Evolutionary conservation across 2,113 vertebrate genomes (phyloP), one percentile per base, ranked within the genome.

Genomic region (Haliaeetus leucogaster): DNA sequence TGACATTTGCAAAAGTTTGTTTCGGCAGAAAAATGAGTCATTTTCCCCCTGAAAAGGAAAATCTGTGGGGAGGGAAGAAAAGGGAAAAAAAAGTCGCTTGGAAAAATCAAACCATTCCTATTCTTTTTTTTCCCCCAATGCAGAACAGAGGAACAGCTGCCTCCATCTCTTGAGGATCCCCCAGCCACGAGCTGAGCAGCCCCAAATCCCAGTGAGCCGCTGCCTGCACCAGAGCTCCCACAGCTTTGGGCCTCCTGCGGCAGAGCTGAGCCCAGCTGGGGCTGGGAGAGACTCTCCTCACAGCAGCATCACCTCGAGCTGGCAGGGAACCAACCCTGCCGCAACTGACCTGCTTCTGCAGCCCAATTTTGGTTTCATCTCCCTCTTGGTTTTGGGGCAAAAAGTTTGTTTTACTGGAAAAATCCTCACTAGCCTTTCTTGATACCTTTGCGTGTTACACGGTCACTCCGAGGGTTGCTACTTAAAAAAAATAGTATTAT

Each of bases 1-100:
- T 94, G 88, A 92, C 76, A 92, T 93, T 92, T 94, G 79, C 67
- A 74, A 58, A 97, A 97, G 79, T 96, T 95, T 82, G 50, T 26
- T 92, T 86, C 2, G 8, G 47, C 32, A 92, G 59, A 73, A 92
- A 88, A 86, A 88, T 86, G 29, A 93, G 67, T 89, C 7, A 93
- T 93, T 86, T 89, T 65, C 13, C 55, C 72, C 40, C 29, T 3
- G 3, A 48, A 88, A 80, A 90, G 42, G 68, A 72, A 93, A 93
- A 89, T 45, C 55, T 81, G 27, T 61, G 70, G 78, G 62, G 71
- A 96, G 30, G 30, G 16, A 50, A 59, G 53, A 88, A 84, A 85
- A 30, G 12, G 47, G 38, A 25, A 63, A 63, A 95, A 95, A 94
- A 10, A 95, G 88, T 45, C 43, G 16, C 36, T 79, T 82, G 79